A percentile compares a stretch with the other conserved stretches of the same genome.
phyloP scores from a whole-genome alignment of 2,888 invertebrate species.

The Macrosiphum euphorbiae region DNA sequence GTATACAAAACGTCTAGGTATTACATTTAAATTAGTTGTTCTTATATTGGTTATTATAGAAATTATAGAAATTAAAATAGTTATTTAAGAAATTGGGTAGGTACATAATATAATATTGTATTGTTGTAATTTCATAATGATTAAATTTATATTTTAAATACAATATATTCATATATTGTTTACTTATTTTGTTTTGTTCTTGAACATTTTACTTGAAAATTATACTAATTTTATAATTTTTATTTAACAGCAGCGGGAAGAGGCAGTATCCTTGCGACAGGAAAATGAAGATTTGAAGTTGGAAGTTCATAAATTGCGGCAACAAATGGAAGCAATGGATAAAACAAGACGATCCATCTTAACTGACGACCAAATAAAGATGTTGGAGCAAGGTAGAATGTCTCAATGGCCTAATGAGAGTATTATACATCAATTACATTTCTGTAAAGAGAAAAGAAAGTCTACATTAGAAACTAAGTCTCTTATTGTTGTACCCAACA shows the following conservation, averaged over 20 bases:
- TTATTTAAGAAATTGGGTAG: no score
- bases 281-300: background rate
- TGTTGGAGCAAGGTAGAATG: no score
- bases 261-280: background rate
- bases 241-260: background rate
- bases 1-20: no score
- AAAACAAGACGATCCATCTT: no score
- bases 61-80: background rate
- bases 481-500: background rate
- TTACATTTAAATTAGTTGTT: background rate
- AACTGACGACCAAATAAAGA: no score
- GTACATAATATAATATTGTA: background rate
- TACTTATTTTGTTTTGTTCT: background rate
- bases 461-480: background rate
- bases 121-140: background rate
- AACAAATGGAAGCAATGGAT: background rate
- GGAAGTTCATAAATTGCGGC: background rate
- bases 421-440: conserved; percentile 9
- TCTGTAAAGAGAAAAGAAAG: conserved; percentile 19
- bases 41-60: background rate
- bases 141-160: background rate
- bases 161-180: background rate
- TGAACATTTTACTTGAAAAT: background rate
- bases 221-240: background rate
- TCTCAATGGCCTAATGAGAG: no score